Evolutionary conservation across 2,888 invertebrate genomes (phyloP).

Genomic region (Psylliodes chrysocephalus): DNA sequence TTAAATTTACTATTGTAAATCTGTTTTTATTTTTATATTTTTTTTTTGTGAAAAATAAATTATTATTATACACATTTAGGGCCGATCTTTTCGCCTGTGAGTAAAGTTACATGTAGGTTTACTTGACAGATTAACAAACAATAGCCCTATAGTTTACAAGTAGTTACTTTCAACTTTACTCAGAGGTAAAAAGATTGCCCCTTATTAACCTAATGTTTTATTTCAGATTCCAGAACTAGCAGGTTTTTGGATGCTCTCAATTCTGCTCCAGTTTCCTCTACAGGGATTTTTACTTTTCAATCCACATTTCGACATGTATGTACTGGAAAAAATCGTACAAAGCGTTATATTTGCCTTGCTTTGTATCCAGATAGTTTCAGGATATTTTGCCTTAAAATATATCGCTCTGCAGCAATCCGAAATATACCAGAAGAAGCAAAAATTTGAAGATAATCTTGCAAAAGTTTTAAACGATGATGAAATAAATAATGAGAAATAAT

Average conservation of each 20-base stretch:
- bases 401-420: slow-evolving; percentile 74
- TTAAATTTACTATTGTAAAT: too few species aligned
- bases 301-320: slow-evolving; percentile 70
- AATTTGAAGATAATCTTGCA: too few species aligned
- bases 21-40: too few species aligned
- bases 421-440: slow-evolving; percentile 15
- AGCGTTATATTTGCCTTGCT: slow-evolving; percentile 70
- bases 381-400: slow-evolving; percentile 75
- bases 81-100: too few species aligned
- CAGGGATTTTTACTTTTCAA: slow-evolving; percentile 80
- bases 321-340: slow-evolving; percentile 76
- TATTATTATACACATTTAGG: too few species aligned
- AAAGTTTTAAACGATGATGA: neutral
- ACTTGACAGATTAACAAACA: too few species aligned
- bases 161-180: too few species aligned
- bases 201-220: too few species aligned
- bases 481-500: neutral
- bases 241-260: slow-evolving; percentile 87
- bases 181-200: too few species aligned
- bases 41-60: too few species aligned
- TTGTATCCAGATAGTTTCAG: slow-evolving; percentile 69
- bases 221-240: slow-evolving; percentile 75
- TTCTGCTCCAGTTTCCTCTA: slow-evolving; percentile 86
- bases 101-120: too few species aligned
- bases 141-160: too few species aligned